These are phyloP conservation scores for Sturmia bella DNA, from an alignment of 2,888 invertebrate genomes.

Conservation along the genomic window DNA sequence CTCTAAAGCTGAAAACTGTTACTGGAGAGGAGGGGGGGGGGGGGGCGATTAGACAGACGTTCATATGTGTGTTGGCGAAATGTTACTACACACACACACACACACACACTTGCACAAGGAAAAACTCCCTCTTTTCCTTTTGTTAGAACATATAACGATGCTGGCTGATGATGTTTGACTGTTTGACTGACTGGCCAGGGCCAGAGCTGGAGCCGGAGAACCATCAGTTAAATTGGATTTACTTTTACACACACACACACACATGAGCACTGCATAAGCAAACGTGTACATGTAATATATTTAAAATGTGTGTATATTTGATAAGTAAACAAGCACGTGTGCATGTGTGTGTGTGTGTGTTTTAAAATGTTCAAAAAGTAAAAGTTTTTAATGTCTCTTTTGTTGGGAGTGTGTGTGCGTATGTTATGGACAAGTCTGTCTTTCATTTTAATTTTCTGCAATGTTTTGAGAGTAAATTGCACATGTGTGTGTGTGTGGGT, in stretches of 20 bases:
- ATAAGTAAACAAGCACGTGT: neutral
- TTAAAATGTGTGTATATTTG: neutral
- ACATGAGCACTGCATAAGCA: neutral
- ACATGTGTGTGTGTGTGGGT: neutral
- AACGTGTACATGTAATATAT: too few species aligned
- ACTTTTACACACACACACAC: constrained; percentile 24
- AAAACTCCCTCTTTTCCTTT: constrained; percentile 19
- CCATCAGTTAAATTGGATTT: constrained; percentile 68
- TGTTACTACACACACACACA: neutral
- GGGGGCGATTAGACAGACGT: constrained; percentile 49
- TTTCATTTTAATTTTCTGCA: constrained; percentile 31
- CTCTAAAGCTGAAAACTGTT: constrained; percentile 19
- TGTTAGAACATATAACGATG: constrained; percentile 43
- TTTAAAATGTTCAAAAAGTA: constrained; percentile 27
- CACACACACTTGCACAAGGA: neutral
- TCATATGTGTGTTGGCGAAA: neutral
- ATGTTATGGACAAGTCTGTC: constrained; percentile 22
- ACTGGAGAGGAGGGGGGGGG: neutral
- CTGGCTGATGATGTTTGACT: constrained; percentile 35
- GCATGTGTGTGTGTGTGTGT: too few species aligned
- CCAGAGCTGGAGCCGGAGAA: constrained; percentile 47
- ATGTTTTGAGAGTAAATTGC: neutral
- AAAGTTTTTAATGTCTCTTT: constrained; percentile 56
- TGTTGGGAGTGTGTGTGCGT: neutral
- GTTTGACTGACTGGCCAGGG: constrained; percentile 13